Base-by-base conservation (phyloP, 2,888 invertebrate genomes). In the Amphipoea lucens region DNA sequence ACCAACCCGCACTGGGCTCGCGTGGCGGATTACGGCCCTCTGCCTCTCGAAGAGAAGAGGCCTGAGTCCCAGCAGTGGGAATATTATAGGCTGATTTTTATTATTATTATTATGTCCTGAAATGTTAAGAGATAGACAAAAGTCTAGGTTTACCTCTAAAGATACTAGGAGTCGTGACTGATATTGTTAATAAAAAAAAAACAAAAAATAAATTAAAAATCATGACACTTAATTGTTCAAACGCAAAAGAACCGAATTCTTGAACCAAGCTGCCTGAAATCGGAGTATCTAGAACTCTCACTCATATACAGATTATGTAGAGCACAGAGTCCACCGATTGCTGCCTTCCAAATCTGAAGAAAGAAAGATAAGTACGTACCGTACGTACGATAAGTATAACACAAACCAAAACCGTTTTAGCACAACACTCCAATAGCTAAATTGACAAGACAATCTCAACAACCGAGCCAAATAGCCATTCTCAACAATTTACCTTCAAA, bases 401-500 rank as follows among this genome's bases (percentile, higher is more conserved):
- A 54, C 54, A 60, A 60, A 4, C n/a, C 57, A 60, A 67, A 63
- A 63, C 63, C 3, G 45, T 63, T n/a, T n/a, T 20, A 51, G 0
- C 17, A 17, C 7, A 40, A 4, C 29, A 11, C 71, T 9, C 48
- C n/a, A 51, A 72, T 3, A 36, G 29, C 48, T 66, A 78, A 83
- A 74, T 79, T 36, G 7, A 57, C 57, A 63, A 29, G 17, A 67
- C 68, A 81, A 87, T 78, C 72, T 79, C 60, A 75, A 78, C 72
- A 57, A 36, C 71, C 36, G 1, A 66, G 20, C 67, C 74, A 80
- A 81, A 79, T 77, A 76, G 70, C 82, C 40, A 84, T 77, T 81
- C 72, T 66, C 70, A 83, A 70, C 84, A 78, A 86, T 82, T 78
- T 79, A 88, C 78, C 74, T 83, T 29, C 71, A 74, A 77, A 78